These are phyloP conservation scores for Drosophila setifemur DNA, from an alignment of 1,140 invertebrate genomes.

Conservation along the genomic window DNA sequence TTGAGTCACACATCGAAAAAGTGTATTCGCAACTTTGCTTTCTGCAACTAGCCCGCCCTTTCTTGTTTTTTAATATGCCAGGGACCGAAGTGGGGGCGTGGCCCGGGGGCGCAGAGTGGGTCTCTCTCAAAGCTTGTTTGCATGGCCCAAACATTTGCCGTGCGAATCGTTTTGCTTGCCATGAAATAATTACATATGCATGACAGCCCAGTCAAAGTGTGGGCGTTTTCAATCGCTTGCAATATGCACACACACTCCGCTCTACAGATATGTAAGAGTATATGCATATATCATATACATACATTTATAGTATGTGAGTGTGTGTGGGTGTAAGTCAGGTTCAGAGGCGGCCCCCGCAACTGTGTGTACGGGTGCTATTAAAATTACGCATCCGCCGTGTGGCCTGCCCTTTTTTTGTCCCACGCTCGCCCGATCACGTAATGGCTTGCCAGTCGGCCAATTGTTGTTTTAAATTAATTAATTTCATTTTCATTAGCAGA, in stretches of 20 bases:
- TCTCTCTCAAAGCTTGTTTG: conserved; percentile 71
- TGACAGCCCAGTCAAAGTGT: conserved; percentile 70
- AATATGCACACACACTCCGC: conserved; percentile 16
- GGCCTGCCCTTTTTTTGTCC: conserved; percentile 5
- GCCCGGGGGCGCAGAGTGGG: conserved; percentile 19
- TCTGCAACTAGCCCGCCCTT: too few species aligned
- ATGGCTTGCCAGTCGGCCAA: conserved; percentile 34
- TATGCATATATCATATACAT: not conserved
- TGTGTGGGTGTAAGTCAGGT: conserved; percentile 20
- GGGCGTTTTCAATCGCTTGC: conserved; percentile 64
- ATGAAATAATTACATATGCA: conserved; percentile 78
- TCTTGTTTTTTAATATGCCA: conserved; percentile 32
- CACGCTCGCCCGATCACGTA: conserved; percentile 30
- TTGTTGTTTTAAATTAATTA: conserved; percentile 79
- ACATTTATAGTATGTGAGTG: not conserved
- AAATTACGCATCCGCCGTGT: conserved; percentile 59
- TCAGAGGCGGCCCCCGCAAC: not conserved
- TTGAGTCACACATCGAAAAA: too few species aligned
- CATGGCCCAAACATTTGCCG: conserved; percentile 70
- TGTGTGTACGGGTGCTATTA: conserved; percentile 38
- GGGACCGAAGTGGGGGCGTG: conserved; percentile 21
- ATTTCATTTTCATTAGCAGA: conserved; percentile 73
- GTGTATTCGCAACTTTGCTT: too few species aligned
- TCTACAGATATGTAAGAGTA: not conserved
- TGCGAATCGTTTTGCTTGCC: conserved; percentile 64